Base-by-base conservation (phyloP, 2,888 invertebrate species). In the Drosophila paucipuncta region DNA sequence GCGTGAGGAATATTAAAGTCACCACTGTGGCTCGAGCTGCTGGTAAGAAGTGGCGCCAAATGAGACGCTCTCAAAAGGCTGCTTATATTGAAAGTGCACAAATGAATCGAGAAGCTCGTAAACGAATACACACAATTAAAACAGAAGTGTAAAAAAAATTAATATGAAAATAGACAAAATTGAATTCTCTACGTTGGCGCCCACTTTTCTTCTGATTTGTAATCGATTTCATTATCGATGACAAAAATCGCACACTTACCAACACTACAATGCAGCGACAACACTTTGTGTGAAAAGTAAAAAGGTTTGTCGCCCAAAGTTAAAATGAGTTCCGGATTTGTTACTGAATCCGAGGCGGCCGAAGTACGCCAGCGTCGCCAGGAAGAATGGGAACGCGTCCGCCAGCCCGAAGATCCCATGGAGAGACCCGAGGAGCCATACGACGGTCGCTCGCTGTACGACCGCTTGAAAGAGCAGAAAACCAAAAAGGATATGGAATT, bases 341-440 rank as follows among this genome's bases (percentile, higher is more conserved):
- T 99, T 80, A 95, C 97, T 2, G 98, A 98, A 94, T 94, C 95
- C 39, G 98, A 99, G 94, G 94, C 97, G 73, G 96, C 96, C 50
- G 98, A 98, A 91, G 96, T 96, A 43, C 95, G 97, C 60, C 95
- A 96, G 89, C 94, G 95, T 76, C 95, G 98, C 4, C 99, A 99
- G 93, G 98, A 98, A 92, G 98, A 99, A 95, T 99, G 99, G 99
- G 98, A 99, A 87, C 97, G 96, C 94, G 98, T 98, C 1, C 95
- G 99, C 80, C 96, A 96, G 69, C 96, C 97, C 37, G 97, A 98
- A 82, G 97, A 99, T 92, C 99, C 99, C 13, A 80, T 96, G 94
- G 98, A 97, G 92, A 97, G 96, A 10, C 99, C 99, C 0, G 99
- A 98, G 88, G 97, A 97, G 90, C 94, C 95, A 3, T 95, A 96